Evolutionary conservation across 2,113 vertebrate species (phyloP), one percentile per base, ranked within the genome.

Genomic region (Willisornis vidua): DNA sequence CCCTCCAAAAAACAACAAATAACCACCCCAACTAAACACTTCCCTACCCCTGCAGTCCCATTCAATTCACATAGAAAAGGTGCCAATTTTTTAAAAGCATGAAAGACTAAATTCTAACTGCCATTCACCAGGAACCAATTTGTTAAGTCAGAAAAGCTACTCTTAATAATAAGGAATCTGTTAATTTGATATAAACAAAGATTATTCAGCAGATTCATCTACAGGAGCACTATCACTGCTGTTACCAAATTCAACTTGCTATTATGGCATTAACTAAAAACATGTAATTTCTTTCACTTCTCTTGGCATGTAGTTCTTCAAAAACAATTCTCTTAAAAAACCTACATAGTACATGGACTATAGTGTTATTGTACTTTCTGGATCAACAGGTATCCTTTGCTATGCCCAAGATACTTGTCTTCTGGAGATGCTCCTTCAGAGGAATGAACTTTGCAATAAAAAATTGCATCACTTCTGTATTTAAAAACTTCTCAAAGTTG

Each of bases 31-130:
- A 52, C 19, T 28, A 41, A 54, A 55, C 37, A 41, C 2, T 12
- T 19, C 33, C 12, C 8, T 18, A 14, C 8, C 22, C 28, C 39
- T 8, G 1, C 25, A 11, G 4, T 29, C 29, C 26, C 26, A 43
- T 35, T 84, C 62, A 72, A 19, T 65, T 89, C 78, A 52, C 15
- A 10, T 7, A 37, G 6, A 65, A 41, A 61, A 72, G 19, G 6
- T 43, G 72, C 19, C 7, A 45, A 52, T 25, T 72, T 8, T 0
- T 0, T 46, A 65, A 68, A 16, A 33, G 62, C 0, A 0, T 31
- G 55, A 28, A 86, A 80, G 39, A 79, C 29, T 18, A 24, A 72
- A 57, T 85, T 81, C 58, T 51, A 62, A 46, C 39, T n/a, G 48
- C 24, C 18, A 9, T 20, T 67, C 70, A 58, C 19, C 20, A 35